phyloP scores from a whole-genome alignment of 1,140 invertebrate species.

The Cotesia chilonis region DNA sequence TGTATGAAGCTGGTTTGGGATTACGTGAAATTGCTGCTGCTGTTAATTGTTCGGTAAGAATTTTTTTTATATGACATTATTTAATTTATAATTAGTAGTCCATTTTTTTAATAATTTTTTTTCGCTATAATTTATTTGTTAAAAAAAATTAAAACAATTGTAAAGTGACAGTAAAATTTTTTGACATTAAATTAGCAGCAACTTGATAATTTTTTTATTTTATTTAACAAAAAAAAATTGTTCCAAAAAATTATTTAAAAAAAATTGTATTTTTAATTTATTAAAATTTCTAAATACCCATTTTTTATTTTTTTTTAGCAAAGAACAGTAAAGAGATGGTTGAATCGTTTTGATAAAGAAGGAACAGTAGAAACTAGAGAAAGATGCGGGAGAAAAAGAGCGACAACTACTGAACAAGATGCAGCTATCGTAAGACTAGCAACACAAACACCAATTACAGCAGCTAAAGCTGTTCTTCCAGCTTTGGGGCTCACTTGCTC shows the following conservation, averaged over 20 bases:
- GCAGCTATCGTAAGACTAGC: conserved; percentile 61
- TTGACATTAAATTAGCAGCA: too few species aligned
- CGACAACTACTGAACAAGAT: conserved; percentile 61
- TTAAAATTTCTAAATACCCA: not conserved
- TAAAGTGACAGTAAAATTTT: too few species aligned
- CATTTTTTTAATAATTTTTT: too few species aligned
- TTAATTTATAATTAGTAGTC: too few species aligned
- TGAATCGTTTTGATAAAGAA: conserved; percentile 64
- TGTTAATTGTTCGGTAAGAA: conserved; percentile 60
- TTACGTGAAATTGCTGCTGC: conserved; percentile 60
- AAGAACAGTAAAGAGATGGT: conserved; percentile 64
- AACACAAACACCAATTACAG: conserved; percentile 61
- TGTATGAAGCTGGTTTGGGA: conserved; percentile 63
- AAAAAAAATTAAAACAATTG: too few species aligned
- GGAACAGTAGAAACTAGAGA: conserved; percentile 62
- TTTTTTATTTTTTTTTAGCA: conserved; percentile 49
- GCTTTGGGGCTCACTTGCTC: conserved; percentile 61
- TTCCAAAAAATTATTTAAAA: too few species aligned
- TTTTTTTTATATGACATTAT: not conserved
- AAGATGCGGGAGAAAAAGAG: conserved; percentile 62
- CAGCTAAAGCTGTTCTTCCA: conserved; percentile 62
- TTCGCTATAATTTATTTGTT: too few species aligned
- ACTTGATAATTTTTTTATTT: conserved; percentile 13
- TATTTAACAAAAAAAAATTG: not conserved
- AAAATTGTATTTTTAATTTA: too few species aligned